Percentiles rank a stretch among this genome's conserved stretches.
These are phyloP conservation scores for Chauna torquata DNA, from an alignment of 2,113 vertebrate genomes.

Conservation along the genomic window DNA sequence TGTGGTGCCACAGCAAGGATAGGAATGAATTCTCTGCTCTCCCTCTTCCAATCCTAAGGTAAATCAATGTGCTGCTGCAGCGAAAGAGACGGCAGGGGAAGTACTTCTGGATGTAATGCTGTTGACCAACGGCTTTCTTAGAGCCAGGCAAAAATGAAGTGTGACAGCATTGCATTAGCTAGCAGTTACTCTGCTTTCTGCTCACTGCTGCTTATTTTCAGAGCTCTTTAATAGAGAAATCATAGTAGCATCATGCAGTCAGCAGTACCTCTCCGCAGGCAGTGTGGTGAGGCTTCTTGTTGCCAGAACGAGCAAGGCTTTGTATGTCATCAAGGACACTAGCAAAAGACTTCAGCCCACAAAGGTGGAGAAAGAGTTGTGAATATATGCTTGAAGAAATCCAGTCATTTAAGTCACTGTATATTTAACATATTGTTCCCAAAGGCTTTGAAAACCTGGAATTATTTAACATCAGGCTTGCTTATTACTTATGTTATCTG, in stretches of 20 bases:
- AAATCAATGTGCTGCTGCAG: neutral
- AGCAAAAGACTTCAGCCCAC: neutral
- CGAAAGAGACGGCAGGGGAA: neutral
- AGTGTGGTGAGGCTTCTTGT: neutral
- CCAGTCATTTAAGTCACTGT: neutral
- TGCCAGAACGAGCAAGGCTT: neutral
- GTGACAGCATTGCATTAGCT: neutral
- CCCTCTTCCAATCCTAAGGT: neutral
- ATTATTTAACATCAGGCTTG: neutral
- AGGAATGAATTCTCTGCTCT: neutral
- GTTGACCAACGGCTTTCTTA: neutral
- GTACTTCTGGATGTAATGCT: neutral
- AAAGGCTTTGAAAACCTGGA: slow-evolving; percentile 5
- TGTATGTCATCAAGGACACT: neutral
- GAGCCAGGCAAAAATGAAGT: neutral
- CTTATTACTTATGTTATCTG: neutral
- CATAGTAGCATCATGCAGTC: neutral
- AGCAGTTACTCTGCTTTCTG: neutral
- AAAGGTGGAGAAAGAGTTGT: neutral
- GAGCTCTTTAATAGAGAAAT: neutral
- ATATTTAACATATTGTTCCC: neutral
- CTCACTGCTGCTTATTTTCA: neutral
- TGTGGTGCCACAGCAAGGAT: neutral
- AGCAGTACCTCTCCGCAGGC: neutral
- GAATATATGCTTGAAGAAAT: neutral